A percentile compares a stretch with the other conserved stretches of the same genome.
These are phyloP conservation scores for Dryocosmus kuriphilus DNA, from an alignment of 2,888 invertebrate genomes.

Conservation along the genomic window DNA sequence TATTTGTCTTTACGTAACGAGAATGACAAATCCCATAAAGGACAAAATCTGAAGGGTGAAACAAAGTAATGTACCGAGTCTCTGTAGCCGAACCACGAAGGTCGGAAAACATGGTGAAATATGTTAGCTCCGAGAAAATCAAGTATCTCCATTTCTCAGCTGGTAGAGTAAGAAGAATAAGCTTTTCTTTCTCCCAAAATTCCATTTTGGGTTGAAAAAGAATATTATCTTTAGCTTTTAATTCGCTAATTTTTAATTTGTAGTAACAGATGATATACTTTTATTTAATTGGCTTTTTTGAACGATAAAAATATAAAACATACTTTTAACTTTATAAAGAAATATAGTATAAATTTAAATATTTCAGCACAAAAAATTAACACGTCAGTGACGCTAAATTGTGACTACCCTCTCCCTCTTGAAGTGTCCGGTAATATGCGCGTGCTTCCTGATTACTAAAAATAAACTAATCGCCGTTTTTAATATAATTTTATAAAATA, in stretches of 20 bases:
- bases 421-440: too few species aligned
- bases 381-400: too few species aligned
- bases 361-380: too few species aligned
- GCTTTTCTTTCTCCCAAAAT: slow-evolving; percentile 24
- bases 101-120: slow-evolving; percentile 27
- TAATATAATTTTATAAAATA: too few species aligned
- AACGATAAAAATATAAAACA: too few species aligned
- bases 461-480: too few species aligned
- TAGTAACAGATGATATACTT: not conserved
- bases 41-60: slow-evolving; percentile 28
- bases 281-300: not conserved
- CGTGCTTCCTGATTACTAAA: too few species aligned
- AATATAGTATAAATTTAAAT: too few species aligned
- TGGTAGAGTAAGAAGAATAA: slow-evolving; percentile 12
- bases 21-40: slow-evolving; percentile 12
- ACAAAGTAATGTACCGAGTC: slow-evolving; percentile 16
- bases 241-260: not conserved
- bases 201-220: not conserved
- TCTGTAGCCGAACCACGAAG: slow-evolving; percentile 21
- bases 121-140: slow-evolving; percentile 22
- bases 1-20: not conserved
- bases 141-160: slow-evolving; percentile 33
- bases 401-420: too few species aligned
- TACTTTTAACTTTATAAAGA: too few species aligned
- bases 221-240: not conserved